Base-by-base conservation (phyloP, 1,140 invertebrate species). In the Drosophila lacteicornis region DNA sequence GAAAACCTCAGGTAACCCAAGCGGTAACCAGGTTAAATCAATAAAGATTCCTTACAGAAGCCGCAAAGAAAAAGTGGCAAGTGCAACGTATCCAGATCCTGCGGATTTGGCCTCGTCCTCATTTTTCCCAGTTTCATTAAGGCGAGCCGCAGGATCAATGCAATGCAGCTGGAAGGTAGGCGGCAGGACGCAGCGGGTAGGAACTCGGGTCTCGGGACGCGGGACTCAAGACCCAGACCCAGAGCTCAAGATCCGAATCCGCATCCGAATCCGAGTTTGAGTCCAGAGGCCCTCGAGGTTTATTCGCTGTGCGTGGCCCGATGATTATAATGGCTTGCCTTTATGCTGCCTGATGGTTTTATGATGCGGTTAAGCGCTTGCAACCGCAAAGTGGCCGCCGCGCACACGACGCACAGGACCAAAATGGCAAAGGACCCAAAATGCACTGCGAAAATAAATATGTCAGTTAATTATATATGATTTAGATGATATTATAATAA, bases 281-380 rank as follows among this genome's bases (percentile, higher is more conserved):
- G 33, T 36, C 45, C 56, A 22, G 15, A 17, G 46, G 47, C 49
- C 40, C 40, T 59, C 56, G n/a, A 36, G 62, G 55, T 66, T 36
- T 60, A 60, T 66, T 63, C 82, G 81, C 68, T 46, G 79, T 82
- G 84, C 73, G 63, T 74, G 76, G 75, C 78, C 69, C 82, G 74
- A 90, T 88, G 84, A 88, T 88, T 79, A 90, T 88, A 82, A 90
- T 88, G 79, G 85, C 78, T 90, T 90, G 83, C 63, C 83, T 88
- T 85, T 88, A 85, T 88, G 83, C 73, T 82, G 75, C 58, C 62
- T 85, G 85, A 90, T 90, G 85, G 85, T 90, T 90, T 90, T 90
- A 90, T 90, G 85, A 90, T 90, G 85, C 85, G 85, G 85, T 90
- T 90, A 90, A 90, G 85, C 85, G 81, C 85, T 85, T 51, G 85